Base-by-base conservation (phyloP, 1,140 invertebrate species). In the Meloidogyne floridensis region DNA sequence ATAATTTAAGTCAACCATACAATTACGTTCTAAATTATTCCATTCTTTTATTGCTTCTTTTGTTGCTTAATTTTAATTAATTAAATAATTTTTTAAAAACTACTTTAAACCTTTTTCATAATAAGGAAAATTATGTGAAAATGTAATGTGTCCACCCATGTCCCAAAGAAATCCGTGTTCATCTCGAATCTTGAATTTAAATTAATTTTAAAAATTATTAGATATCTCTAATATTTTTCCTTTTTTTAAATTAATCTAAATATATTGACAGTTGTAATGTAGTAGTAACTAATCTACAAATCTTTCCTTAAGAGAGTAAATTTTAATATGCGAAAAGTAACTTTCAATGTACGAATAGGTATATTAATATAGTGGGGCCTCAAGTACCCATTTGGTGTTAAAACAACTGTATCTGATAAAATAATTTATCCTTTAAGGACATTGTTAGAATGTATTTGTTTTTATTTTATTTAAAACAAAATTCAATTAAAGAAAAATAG, bases 101-200 rank as follows among this genome's bases (percentile, higher is more conserved):
- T 7, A 15, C 32, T 32, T 1, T 1, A 32, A 32, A 79, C 77
- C 77, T 56, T 89, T 90, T 79, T 90, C 88, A 74, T 89, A 89
- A 80, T 89, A 89, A 51, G 88, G 88, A 69, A 83, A 89, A 79
- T 89, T 89, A 70, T 89, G 89, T 72, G 84, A 84, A 81, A 90
- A 90, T 32, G 88, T 90, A 71, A 90, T 90, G 77, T 90, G 89
- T 42, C 87, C 88, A 74, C 83, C 89, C 88, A 90, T 90, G 56
- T 90, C 89, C 89, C 89, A 90, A n/a, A 90, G 83, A 82, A 90
- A 90, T 32, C 89, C 89, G 32, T 88, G 84, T 13, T 88, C 81
- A 80, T 90, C 89, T 11, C 54, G 82, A 15, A 90, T 86, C 43
- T 54, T 51, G 7, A 42, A 80, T 20, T 32, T 32, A 18, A 42